These are phyloP conservation scores for Lates japonicus DNA, from an alignment of 2,797 vertebrate species.

Conservation along the genomic window DNA sequence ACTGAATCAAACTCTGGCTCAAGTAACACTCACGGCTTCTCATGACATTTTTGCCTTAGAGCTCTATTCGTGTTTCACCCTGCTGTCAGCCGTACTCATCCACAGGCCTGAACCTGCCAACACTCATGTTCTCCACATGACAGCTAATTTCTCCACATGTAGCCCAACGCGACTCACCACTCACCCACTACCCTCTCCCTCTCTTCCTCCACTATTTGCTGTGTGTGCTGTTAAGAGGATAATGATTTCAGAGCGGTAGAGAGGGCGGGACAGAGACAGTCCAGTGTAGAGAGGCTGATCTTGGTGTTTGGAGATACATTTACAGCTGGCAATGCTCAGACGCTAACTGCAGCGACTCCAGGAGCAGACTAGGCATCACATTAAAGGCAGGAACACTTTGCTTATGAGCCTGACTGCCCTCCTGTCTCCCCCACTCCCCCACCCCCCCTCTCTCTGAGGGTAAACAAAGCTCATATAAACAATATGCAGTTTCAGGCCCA, in stretches of 20 bases:
- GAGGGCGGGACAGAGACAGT: constrained; percentile 19
- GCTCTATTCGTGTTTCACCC: constrained; percentile 25
- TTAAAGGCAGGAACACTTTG: constrained; percentile 29
- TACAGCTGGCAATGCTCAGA: constrained; percentile 25
- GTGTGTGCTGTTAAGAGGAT: constrained; percentile 33
- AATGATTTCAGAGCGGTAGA: constrained; percentile 42
- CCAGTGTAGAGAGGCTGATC: constrained; percentile 17
- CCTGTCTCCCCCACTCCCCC: neutral
- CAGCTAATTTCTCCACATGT: constrained; percentile 13
- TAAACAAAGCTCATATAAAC: constrained; percentile 54
- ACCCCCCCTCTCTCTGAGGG: constrained; percentile 31
- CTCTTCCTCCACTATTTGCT: constrained; percentile 26
- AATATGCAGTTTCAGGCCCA: constrained; percentile 35
- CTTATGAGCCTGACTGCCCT: constrained; percentile 29
- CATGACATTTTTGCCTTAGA: constrained; percentile 20
- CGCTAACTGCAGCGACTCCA: constrained; percentile 20
- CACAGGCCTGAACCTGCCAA: constrained; percentile 19
- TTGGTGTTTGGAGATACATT: constrained; percentile 49
- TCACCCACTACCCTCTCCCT: constrained; percentile 26
- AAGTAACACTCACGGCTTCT: constrained; percentile 8
- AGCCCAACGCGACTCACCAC: constrained; percentile 14
- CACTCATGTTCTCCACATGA: constrained; percentile 9
- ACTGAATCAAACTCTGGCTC: constrained; percentile 3
- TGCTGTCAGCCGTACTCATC: constrained; percentile 13
- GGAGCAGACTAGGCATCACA: constrained; percentile 35